phyloP scores from a whole-genome alignment of 2,797 vertebrate genomes.

The Malurus splendens region DNA sequence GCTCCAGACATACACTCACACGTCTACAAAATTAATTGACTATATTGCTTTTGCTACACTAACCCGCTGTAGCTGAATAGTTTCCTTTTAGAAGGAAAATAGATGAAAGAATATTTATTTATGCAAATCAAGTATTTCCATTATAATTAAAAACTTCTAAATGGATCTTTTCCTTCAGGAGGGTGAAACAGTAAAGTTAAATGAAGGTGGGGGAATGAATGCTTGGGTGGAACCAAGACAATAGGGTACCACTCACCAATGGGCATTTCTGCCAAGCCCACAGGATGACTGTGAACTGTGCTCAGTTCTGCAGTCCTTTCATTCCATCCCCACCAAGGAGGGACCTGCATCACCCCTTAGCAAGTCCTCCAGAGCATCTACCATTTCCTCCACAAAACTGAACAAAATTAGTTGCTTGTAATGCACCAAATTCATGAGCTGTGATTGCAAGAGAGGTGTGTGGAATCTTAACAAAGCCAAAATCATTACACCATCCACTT shows the following conservation, averaged over 20 bases:
- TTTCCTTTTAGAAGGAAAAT: not conserved
- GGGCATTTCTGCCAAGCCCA: not conserved
- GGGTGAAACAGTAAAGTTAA: not conserved
- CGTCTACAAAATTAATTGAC: constrained; percentile 3
- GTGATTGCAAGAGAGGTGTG: not conserved
- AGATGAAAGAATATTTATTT: not conserved
- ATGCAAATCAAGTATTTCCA: not conserved
- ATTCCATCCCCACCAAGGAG: not conserved
- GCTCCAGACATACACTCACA: not conserved
- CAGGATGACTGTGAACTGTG: not conserved
- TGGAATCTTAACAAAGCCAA: not conserved
- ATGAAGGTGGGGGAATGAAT: not conserved
- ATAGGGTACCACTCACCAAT: not conserved
- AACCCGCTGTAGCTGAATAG: not conserved
- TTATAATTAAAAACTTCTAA: constrained; percentile 20
- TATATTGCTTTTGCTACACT: not conserved
- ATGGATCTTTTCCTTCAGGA: not conserved
- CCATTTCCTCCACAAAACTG: not conserved
- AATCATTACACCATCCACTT: not conserved
- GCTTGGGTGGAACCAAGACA: not conserved
- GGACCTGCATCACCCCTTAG: not conserved
- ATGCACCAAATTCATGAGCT: not conserved
- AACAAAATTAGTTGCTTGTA: not conserved
- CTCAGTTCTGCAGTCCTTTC: not conserved
- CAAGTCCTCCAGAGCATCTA: not conserved